Evolutionary conservation across 1,140 invertebrate species (phyloP), one percentile per base, ranked within the genome.

Genomic region (Musca domestica): DNA sequence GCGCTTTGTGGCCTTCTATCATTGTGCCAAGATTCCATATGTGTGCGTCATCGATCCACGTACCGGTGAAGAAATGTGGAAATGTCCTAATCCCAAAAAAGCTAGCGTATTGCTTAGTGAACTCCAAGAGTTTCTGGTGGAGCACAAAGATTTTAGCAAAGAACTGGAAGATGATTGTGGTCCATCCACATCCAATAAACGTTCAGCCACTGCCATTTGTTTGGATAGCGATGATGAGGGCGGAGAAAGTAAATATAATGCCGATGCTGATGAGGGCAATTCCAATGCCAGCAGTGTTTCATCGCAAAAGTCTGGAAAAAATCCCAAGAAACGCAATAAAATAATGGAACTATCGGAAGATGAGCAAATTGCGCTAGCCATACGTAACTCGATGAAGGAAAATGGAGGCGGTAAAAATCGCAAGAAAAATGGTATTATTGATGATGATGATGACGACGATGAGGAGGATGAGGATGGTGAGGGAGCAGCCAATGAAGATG

Each of bases 11-110:
- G 86, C 88, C 70, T 92, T 92, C 76, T 93, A 93, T 75, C 87
- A 87, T 25, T 86, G 91, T 20, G 75, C 75, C 6, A 74, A 83
- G n/a, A 90, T 87, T 76, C 92, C 91, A 3, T 90, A 92, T 75
- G 81, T 93, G 68, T 89, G 90, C 69, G 83, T 93, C 10, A 82
- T 93, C 66, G 92, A 93, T 84, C 91, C 91, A 22, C 84, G 89
- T 74, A 93, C 92, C 63, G 92, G 91, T 22, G 89, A 91, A 82
- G 77, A 81, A 41, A 74, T 81, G 15, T 80, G 78, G 78, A 76
- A 73, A 46, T 76, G 77, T 41, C 49, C 67, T 0, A 73, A 78
- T 14, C 76, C 76, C 0, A 79, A 72, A 64, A 74, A 76, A 56
- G 66, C 74, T 1, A 77, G 74, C 48, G 68, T 80, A 4, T 15